phyloP scores from a whole-genome alignment of 2,797 vertebrate species.

The Philypnodon macrostomus region DNA sequence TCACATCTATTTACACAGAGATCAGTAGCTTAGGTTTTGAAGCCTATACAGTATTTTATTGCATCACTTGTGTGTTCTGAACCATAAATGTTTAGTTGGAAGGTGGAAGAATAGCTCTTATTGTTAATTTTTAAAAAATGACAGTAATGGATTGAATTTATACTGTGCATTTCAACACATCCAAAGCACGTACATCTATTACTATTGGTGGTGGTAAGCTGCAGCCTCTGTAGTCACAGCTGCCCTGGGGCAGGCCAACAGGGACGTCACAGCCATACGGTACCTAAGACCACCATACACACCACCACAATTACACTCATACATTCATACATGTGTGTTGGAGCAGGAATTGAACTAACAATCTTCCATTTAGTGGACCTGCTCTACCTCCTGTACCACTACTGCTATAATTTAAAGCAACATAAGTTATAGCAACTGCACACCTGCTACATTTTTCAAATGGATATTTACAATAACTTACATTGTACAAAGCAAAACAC shows the following conservation, averaged over 20 bases:
- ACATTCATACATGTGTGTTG: too few relatives aligned
- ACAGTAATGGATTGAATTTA: background rate
- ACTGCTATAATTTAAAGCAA: conserved; percentile 20
- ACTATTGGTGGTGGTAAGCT: too few relatives aligned
- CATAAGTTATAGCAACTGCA: conserved; percentile 28
- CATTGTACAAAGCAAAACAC: conserved; percentile 42
- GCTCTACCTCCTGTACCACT: too few relatives aligned
- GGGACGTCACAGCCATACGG: too few relatives aligned
- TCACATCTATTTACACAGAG: conserved; percentile 34
- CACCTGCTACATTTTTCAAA: conserved; percentile 22
- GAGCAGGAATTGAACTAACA: too few relatives aligned
- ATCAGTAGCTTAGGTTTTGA: conserved; percentile 6
- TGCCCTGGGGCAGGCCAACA: too few relatives aligned
- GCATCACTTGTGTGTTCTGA: conserved; percentile 22
- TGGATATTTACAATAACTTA: conserved; percentile 47
- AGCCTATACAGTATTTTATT: conserved; percentile 22
- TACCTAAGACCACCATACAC: too few relatives aligned
- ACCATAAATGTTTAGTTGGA: conserved; percentile 12
- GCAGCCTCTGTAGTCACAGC: too few relatives aligned
- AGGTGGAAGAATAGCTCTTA: conserved; percentile 17
- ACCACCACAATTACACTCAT: too few relatives aligned
- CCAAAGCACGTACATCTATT: too few relatives aligned
- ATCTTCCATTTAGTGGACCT: too few relatives aligned
- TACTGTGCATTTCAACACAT: too few relatives aligned
- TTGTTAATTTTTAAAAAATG: background rate